Percentiles rank a stretch among this genome's conserved stretches.
Conservation (phyloP, 2,888 invertebrate species). For the Terebella lapidaria region DNA sequence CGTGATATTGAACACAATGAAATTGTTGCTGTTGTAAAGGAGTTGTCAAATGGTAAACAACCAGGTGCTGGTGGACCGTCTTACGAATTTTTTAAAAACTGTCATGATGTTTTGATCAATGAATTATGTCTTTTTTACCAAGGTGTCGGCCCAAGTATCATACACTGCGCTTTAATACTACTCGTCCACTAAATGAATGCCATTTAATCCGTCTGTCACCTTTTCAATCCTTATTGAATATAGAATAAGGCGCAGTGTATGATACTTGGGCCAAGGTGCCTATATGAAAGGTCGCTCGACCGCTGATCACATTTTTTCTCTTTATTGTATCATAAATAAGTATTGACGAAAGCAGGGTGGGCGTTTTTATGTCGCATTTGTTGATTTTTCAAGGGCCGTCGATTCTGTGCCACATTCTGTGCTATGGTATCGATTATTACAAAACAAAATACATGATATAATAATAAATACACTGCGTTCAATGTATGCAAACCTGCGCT, state of each 20-base stretch:
- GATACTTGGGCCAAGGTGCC: too few species aligned
- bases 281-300: background rate
- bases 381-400: background rate
- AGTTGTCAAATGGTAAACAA: background rate
- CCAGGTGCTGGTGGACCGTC: background rate
- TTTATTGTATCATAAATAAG: background rate
- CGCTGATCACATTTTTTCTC: background rate
- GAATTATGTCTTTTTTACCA: background rate
- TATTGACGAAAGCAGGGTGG: background rate
- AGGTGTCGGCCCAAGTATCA: too few species aligned
- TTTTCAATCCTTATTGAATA: background rate
- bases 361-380: background rate
- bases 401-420: background rate
- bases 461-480: background rate
- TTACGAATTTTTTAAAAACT: background rate
- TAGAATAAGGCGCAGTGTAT: too few species aligned
- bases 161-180: too few species aligned
- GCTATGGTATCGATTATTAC: background rate
- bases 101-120: background rate
- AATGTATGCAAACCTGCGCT: background rate
- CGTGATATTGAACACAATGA: background rate
- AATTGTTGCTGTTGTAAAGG: too few species aligned
- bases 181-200: too few species aligned
- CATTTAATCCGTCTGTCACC: too few species aligned
- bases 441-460: background rate